Evolutionary conservation across 2,113 vertebrate species (phyloP), one percentile per base, ranked within the genome.

Genomic region (Megalops atlanticus): DNA sequence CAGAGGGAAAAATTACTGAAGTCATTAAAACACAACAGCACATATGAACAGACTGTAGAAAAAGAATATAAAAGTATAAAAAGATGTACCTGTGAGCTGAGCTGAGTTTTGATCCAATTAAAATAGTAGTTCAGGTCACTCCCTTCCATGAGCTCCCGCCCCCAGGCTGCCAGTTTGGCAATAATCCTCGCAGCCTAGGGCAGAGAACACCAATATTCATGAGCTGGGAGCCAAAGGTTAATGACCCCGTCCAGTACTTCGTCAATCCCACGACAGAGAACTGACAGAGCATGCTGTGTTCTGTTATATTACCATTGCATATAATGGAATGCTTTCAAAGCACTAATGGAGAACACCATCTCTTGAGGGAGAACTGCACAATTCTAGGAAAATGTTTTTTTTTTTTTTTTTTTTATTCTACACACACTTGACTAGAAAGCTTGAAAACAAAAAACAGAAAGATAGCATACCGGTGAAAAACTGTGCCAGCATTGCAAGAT

Each of bases 71-170:
- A 8, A 64, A 64, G 1, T n/a, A 14, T 45, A 58, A 4, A n/a
- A n/a, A 64, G 15, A 24, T 31, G 31, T 95, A 99, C 98, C 97
- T 99, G 98, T 80, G 97, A 99, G 88, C 97, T 98, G 74, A 99
- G 95, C 68, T 99, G 97, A 82, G 96, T 97, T 94, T 99, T 99
- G 89, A 99, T 98, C 98, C 98, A 99, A 83, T 99, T 99, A 90
- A 98, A 99, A 89, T 99, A 99, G 90, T 99, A 99, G 93, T 98
- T 99, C 85, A 99, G 93, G 90, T 99, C 98, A 88, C 97, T 98
- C 87, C 98, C 98, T 91, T 99, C 98, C 98, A 99, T 99, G 88
- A 99, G 83, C 85, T 99, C 98, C 75, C 95, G 96, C 15, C 98
- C 97, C 98, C 98, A 99, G 0, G 97, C 98, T 86, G 97, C 97